Percentiles rank a stretch among this genome's conserved stretches.
Evolutionary conservation across 2,888 invertebrate genomes (phyloP).

Genomic region (Zygothrica quintamaculata): DNA sequence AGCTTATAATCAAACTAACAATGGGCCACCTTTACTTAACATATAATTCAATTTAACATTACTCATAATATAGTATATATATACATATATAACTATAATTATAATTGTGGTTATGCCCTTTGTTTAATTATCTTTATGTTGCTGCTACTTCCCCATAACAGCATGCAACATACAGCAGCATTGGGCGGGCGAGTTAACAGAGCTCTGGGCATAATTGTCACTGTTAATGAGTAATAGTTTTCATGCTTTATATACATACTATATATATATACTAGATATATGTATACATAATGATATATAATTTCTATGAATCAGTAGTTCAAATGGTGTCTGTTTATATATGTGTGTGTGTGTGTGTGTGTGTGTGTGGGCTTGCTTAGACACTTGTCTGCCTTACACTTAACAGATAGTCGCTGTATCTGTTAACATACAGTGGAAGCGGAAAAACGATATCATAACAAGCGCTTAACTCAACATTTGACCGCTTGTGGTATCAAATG

Average conservation of each 20-base stretch:
- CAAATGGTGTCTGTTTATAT: no score
- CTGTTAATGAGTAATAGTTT: neutral
- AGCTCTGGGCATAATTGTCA: neutral
- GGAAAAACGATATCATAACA: constrained; percentile 44
- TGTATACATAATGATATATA: neutral
- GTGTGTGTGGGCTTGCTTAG: constrained; percentile 1
- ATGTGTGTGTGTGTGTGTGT: no score
- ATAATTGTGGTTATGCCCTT: constrained; percentile 5
- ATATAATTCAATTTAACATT: constrained; percentile 56
- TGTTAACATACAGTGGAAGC: constrained; percentile 14
- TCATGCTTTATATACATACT: neutral
- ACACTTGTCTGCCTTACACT: constrained; percentile 55
- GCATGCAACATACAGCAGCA: no score
- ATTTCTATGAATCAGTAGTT: constrained; percentile 14
- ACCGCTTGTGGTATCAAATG: constrained; percentile 76
- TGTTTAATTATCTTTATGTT: constrained; percentile 41
- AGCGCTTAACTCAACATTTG: constrained; percentile 58
- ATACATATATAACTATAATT: neutral
- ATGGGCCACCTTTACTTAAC: constrained; percentile 18
- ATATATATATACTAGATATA: no score
- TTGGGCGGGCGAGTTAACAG: neutral
- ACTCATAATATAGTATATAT: constrained; percentile 52
- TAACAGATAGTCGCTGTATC: constrained; percentile 21
- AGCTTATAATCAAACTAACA: constrained; percentile 37
- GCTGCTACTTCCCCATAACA: constrained; percentile 52